Conservation (phyloP, 2,113 vertebrate genomes). For the Melanotaenia duboulayi region DNA sequence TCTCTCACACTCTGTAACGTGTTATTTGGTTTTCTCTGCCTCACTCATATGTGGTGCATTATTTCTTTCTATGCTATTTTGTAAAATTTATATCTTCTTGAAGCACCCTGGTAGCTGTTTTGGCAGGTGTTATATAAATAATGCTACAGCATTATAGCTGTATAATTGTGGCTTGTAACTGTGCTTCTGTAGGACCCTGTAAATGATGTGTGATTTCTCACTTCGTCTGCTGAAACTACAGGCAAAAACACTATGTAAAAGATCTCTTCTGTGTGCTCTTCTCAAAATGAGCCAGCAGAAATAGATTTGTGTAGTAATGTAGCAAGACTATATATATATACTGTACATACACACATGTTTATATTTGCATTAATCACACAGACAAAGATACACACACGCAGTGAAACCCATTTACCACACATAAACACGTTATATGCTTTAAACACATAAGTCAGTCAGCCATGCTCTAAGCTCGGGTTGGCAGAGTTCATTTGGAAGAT, state of each 20-base stretch:
- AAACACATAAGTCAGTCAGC: constrained; percentile 51
- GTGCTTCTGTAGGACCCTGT: background rate
- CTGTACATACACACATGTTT: constrained; percentile 11
- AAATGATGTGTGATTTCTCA: constrained; percentile 16
- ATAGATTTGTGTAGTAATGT: background rate
- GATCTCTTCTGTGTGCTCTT: background rate
- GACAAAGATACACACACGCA: background rate
- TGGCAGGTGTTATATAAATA: background rate
- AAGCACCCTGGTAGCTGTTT: background rate
- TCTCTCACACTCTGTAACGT: no score
- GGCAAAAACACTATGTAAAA: constrained; percentile 28
- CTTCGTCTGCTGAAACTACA: constrained; percentile 5
- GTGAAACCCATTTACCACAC: constrained; percentile 5
- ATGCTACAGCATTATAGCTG: background rate
- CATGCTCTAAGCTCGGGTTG: constrained; percentile 62
- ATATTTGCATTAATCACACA: constrained; percentile 5
- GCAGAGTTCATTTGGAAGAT: constrained; percentile 77
- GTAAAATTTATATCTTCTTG: background rate
- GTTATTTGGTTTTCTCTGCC: no score
- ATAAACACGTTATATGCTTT: constrained; percentile 42
- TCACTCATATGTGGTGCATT: background rate
- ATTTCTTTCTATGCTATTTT: background rate
- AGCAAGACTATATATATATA: constrained; percentile 3
- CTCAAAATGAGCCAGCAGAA: constrained; percentile 23
- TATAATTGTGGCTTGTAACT: background rate